These are phyloP conservation scores for Cygnus olor DNA, from an alignment of 2,797 vertebrate genomes.

Conservation along the genomic window DNA sequence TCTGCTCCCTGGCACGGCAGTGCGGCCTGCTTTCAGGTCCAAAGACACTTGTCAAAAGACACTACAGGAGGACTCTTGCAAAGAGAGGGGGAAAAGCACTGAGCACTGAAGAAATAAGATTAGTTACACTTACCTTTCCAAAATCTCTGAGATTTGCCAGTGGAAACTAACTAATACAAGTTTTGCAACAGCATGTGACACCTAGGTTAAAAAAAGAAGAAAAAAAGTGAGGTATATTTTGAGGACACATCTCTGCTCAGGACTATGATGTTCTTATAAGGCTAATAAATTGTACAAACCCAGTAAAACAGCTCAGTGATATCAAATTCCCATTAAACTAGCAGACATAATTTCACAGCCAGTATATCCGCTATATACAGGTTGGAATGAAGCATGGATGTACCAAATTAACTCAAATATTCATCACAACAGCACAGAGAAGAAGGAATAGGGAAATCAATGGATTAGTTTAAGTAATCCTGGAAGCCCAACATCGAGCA, in stretches of 20 bases:
- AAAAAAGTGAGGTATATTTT: not conserved
- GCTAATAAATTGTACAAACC: not conserved
- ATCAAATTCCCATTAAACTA: not conserved
- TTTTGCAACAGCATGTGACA: slow-evolving; percentile 95
- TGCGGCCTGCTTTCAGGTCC: not conserved
- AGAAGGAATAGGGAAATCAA: not conserved
- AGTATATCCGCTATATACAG: not conserved
- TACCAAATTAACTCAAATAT: not conserved
- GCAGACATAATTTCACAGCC: not conserved
- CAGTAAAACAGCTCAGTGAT: not conserved
- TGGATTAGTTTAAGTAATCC: not conserved
- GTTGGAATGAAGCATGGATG: not conserved
- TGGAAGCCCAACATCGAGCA: not conserved
- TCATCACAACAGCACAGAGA: not conserved
- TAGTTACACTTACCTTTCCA: slow-evolving; percentile 89
- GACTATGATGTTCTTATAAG: not conserved
- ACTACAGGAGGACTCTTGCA: not conserved
- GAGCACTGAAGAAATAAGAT: not conserved
- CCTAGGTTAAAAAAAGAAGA: slow-evolving; percentile 78
- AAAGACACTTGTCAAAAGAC: not conserved
- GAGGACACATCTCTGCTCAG: not conserved
- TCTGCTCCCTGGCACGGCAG: not conserved
- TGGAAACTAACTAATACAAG: slow-evolving; percentile 98
- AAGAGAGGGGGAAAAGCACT: not conserved
- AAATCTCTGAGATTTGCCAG: slow-evolving; percentile 96